phyloP scores from a whole-genome alignment of 2,797 vertebrate species.

The Toxotes lorentzi region DNA sequence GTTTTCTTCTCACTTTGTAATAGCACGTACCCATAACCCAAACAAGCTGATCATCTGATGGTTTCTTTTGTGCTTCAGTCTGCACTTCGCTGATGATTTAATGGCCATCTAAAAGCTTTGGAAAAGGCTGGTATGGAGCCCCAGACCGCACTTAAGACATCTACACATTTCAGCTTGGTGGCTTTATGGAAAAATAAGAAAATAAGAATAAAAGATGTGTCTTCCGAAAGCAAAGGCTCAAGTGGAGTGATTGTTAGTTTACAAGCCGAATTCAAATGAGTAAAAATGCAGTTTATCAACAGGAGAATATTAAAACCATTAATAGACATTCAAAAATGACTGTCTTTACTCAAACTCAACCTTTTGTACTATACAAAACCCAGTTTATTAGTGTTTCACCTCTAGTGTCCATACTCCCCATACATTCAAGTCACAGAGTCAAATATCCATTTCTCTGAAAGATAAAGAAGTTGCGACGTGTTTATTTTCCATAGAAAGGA shows the following conservation, averaged over 20 bases:
- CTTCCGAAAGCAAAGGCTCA: background rate
- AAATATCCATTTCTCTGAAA: background rate
- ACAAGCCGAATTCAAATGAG: background rate
- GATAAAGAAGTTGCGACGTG: background rate
- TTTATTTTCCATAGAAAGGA: conserved; percentile 7
- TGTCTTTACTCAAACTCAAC: background rate
- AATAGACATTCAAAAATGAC: background rate
- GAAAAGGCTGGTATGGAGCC: conserved; percentile 13
- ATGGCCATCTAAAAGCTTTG: conserved; percentile 51
- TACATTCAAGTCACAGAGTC: background rate
- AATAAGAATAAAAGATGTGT: background rate
- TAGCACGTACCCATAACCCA: background rate
- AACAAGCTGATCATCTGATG: conserved; percentile 17
- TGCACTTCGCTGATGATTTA: conserved; percentile 44
- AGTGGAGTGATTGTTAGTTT: background rate
- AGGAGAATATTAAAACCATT: background rate
- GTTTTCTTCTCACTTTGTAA: conserved; percentile 24
- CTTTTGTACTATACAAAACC: background rate
- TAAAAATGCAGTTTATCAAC: background rate
- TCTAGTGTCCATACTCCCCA: background rate
- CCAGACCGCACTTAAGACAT: conserved; percentile 43
- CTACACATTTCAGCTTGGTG: conserved; percentile 8
- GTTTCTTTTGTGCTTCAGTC: conserved; percentile 17
- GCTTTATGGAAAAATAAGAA: conserved; percentile 15
- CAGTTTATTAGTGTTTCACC: background rate